Percentiles rank a stretch among this genome's conserved stretches.
These are phyloP conservation scores for Drosophila tristis DNA, from an alignment of 1,140 invertebrate genomes.

Conservation along the genomic window DNA sequence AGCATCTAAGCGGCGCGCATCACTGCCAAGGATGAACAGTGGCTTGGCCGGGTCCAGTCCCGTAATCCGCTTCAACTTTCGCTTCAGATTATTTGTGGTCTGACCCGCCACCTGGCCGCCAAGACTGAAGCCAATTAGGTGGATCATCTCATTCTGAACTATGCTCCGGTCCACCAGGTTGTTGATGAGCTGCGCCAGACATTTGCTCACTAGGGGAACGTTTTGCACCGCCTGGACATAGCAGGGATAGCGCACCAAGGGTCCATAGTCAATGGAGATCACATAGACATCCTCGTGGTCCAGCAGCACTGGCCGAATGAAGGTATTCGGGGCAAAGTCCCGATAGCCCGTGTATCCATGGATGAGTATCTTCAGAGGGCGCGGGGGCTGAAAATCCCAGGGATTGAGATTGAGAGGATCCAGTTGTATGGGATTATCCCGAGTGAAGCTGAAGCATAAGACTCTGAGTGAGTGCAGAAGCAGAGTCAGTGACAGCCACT, in stretches of 20 bases:
- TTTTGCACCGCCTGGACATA: slow-evolving; percentile 86
- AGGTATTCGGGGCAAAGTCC: slow-evolving; percentile 86
- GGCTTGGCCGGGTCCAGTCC: slow-evolving; percentile 87
- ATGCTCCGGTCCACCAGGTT: slow-evolving; percentile 86
- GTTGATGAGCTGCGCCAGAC: slow-evolving; percentile 87
- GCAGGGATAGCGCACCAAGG: slow-evolving; percentile 85
- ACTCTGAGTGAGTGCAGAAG: too few relatives aligned
- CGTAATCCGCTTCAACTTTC: slow-evolving; percentile 85
- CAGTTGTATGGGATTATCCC: slow-evolving; percentile 84
- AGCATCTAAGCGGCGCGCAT: slow-evolving; percentile 85
- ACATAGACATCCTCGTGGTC: slow-evolving; percentile 86
- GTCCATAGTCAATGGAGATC: slow-evolving; percentile 87
- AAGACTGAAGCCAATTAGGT: slow-evolving; percentile 96
- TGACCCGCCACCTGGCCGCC: slow-evolving; percentile 94
- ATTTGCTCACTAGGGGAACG: slow-evolving; percentile 86
- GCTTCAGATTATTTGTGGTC: slow-evolving; percentile 87
- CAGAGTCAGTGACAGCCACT: slow-evolving; percentile 9
- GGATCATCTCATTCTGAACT: slow-evolving; percentile 87
- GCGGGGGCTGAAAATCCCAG: slow-evolving; percentile 84
- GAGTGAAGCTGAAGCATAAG: slow-evolving; percentile 66
- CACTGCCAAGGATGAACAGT: slow-evolving; percentile 85
- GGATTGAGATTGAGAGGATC: slow-evolving; percentile 80
- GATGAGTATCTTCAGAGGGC: slow-evolving; percentile 87
- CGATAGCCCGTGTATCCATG: slow-evolving; percentile 88
- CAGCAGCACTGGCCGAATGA: slow-evolving; percentile 86